Conservation (phyloP, 1,140 invertebrate species). For the Drosophila repleta region DNA sequence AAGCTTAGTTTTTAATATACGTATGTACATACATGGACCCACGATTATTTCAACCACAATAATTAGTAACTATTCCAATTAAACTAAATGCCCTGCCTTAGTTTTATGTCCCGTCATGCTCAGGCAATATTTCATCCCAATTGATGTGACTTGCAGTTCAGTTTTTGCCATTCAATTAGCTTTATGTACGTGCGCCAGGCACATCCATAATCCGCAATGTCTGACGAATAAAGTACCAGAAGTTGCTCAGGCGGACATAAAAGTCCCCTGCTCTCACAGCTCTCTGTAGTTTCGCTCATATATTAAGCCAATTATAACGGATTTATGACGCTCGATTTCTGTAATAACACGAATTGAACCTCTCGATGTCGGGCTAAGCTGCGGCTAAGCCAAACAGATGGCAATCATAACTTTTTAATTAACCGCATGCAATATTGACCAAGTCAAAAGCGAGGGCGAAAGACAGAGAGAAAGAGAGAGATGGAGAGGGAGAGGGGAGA, state of each 20-base stretch:
- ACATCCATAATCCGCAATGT: not conserved
- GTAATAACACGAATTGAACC: not conserved
- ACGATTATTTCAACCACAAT: no score
- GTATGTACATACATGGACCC: no score
- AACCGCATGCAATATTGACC: constrained; percentile 15
- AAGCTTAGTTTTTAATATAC: no score
- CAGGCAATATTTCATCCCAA: not conserved
- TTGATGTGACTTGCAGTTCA: not conserved
- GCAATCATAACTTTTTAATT: constrained; percentile 51
- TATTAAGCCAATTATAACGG: constrained; percentile 13
- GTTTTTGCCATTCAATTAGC: not conserved
- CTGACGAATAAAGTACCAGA: not conserved
- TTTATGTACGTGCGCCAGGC: not conserved
- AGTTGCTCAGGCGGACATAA: not conserved
- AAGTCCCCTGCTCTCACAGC: not conserved
- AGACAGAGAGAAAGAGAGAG: no score
- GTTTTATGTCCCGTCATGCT: not conserved
- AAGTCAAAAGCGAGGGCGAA: not conserved
- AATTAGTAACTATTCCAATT: no score
- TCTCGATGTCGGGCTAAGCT: constrained; percentile 8
- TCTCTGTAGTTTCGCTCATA: not conserved
- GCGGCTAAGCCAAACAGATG: not conserved
- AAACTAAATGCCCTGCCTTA: not conserved
- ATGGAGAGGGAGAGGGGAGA: no score
- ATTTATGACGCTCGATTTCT: constrained; percentile 20